Evolutionary conservation across 2,113 vertebrate species (phyloP), one percentile per base, ranked within the genome.

Genomic region (Salvelinus fontinalis): DNA sequence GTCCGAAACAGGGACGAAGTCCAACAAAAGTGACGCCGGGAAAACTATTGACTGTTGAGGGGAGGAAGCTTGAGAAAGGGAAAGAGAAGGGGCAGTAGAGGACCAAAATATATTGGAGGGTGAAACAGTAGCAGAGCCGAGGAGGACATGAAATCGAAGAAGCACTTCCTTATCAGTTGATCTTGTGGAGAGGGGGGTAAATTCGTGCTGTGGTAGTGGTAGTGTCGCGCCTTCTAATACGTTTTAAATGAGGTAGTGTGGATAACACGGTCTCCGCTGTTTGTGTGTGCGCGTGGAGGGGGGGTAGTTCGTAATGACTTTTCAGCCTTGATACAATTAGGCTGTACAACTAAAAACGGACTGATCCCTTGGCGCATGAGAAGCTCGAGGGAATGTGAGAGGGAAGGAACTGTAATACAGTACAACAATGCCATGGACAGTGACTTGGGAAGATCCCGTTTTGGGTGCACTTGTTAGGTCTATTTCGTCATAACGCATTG

Each of bases 361-460:
- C 49, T 18, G 13, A 71, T 54, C 26, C 22, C 4, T 22, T 29
- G 7, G 22, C 49, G 51, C 48, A 54, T 27, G 70, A 12, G 69
- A 13, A 24, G 20, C 14, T 24, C 24, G 22, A 8, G 48, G 70
- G 49, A 71, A 57, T 71, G 70, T 20, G 1, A 62, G 26, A 48
- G 44, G n/a, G 44, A 70, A 24, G 14, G 9, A 14, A 57, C 70
- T 57, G 44, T 26, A 51, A 11, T 51, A 51, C 49, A 13, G 49
- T 51, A 59, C 71, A 73, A 39, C 71, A 73, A 73, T 73, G 71
- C 27, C 24, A 73, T 73, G 16, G 71, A 73, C 71, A 34, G 51
- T 39, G 9, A 60, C 27, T 34, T 60, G 54, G 27, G 59, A 5
- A 34, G 20, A 39, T 39, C 29, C 26, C 6, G 18, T 57, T 73